A percentile compares a stretch with the other conserved stretches of the same genome.
Evolutionary conservation across 2,888 invertebrate species (phyloP).

Genomic region (Caenorhabditis virilis): DNA sequence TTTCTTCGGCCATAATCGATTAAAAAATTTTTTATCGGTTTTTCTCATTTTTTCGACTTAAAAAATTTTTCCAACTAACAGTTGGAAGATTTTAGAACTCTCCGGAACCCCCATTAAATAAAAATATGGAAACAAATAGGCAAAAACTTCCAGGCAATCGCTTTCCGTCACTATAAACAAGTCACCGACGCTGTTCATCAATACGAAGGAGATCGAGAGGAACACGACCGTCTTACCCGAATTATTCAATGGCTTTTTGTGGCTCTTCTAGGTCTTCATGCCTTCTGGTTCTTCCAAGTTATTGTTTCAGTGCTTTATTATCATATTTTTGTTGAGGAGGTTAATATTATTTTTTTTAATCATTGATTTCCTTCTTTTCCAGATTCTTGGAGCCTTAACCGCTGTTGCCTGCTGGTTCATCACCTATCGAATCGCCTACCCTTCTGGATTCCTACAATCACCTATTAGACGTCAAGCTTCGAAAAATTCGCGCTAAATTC

Average conservation of each 20-base stretch:
- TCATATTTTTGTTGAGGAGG: slow-evolving; percentile 93
- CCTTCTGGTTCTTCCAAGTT: slow-evolving; percentile 80
- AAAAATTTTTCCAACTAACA: slow-evolving; percentile 15
- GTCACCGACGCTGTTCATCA: slow-evolving; percentile 39
- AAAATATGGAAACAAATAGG: no score
- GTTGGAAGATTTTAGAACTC: no score
- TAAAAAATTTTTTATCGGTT: no score
- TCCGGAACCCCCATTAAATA: no score
- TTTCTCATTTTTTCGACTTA: neutral
- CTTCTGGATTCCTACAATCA: slow-evolving; percentile 24
- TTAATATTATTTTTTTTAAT: slow-evolving; percentile 69
- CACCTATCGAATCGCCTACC: slow-evolving; percentile 45
- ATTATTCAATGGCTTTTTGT: slow-evolving; percentile 52
- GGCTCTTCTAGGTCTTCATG: slow-evolving; percentile 51
- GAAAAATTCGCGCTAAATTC: neutral
- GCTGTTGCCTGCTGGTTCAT: slow-evolving; percentile 60
- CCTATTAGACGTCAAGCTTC: slow-evolving; percentile 21
- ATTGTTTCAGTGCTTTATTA: slow-evolving; percentile 90
- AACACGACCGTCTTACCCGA: slow-evolving; percentile 24
- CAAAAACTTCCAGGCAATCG: slow-evolving; percentile 52
- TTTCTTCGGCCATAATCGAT: no score
- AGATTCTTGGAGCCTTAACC: slow-evolving; percentile 56
- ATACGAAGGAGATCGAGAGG: slow-evolving; percentile 31
- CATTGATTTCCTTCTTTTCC: slow-evolving; percentile 5
- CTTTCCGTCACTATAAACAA: slow-evolving; percentile 60